A percentile compares a stretch with the other conserved stretches of the same genome.
Conservation (phyloP, 1,140 invertebrate genomes). For the Tetranychus urticae region DNA sequence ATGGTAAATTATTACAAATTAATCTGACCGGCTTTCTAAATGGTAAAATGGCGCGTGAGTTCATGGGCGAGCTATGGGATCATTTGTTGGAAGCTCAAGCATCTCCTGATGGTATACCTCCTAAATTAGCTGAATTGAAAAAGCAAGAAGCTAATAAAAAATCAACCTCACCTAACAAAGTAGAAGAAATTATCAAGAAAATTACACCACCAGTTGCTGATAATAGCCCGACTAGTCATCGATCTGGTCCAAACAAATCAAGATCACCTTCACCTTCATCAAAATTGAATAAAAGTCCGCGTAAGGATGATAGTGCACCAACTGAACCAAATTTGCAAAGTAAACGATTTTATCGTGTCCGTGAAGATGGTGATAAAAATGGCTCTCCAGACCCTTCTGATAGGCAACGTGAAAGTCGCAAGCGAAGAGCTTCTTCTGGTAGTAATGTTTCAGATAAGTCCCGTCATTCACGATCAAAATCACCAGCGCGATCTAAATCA, state of each 20-base stretch:
- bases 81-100: conserved; percentile 82
- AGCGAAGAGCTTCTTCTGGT: neutral
- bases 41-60: conserved; percentile 85
- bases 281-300: neutral
- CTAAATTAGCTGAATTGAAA: conserved; percentile 73
- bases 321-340: neutral
- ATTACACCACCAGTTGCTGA: neutral
- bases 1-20: conserved; percentile 97
- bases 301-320: neutral
- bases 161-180: neutral
- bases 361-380: neutral
- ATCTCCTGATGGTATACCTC: conserved; percentile 75
- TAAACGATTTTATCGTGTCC: neutral
- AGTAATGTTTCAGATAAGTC: conserved; percentile 1
- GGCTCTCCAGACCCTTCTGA: neutral
- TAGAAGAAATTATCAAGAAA: neutral
- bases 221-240: neutral
- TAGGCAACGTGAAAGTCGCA: neutral
- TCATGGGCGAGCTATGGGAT: conserved; percentile 92
- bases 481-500: conserved; percentile 2
- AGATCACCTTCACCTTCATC: neutral
- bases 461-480: conserved; percentile 4
- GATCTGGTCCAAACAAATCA: neutral
- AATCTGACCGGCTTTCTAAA: conserved; percentile 97
- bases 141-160: conserved; percentile 74